Percentiles rank a stretch among this genome's conserved stretches.
Evolutionary conservation across 2,797 vertebrate genomes (phyloP).

Genomic region (Sciurus vulgaris): DNA sequence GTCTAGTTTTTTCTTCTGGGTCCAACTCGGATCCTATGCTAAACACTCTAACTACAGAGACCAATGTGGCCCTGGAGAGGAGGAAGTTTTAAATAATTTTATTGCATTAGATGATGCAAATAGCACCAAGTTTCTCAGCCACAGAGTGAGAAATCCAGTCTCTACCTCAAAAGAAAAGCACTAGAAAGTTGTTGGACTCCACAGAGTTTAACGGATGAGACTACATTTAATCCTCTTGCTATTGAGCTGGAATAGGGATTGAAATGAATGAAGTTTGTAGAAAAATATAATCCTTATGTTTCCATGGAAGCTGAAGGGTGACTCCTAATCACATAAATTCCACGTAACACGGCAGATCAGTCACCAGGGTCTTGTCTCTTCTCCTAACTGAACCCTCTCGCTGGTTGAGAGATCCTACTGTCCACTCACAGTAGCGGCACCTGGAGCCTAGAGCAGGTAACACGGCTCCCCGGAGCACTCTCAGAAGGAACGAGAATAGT

Average conservation of each 20-base stretch:
- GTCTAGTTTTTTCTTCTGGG: background rate
- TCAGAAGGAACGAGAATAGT: no score
- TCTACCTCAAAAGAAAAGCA: constrained; percentile 22
- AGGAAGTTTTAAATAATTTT: background rate
- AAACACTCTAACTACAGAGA: accelerated
- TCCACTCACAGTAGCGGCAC: accelerated
- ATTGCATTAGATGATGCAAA: background rate
- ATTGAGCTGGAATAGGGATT: background rate
- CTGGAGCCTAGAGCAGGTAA: accelerated
- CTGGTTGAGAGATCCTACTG: accelerated
- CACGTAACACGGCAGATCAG: no score
- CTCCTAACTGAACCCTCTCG: accelerated
- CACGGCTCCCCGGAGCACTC: no score
- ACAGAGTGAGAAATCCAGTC: background rate
- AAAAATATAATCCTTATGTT: background rate
- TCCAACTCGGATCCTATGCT: background rate
- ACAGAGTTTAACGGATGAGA: background rate
- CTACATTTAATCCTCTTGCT: constrained; percentile 33
- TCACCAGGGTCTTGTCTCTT: background rate
- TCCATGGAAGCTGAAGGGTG: background rate
- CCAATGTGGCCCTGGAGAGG: accelerated
- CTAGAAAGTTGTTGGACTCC: background rate
- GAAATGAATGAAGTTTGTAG: background rate
- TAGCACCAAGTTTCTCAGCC: background rate
- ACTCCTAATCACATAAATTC: background rate